Percentiles rank a stretch among this genome's conserved stretches.
These are phyloP conservation scores for Conus ventricosus DNA, from an alignment of 1,140 invertebrate species.

Conservation along the genomic window DNA sequence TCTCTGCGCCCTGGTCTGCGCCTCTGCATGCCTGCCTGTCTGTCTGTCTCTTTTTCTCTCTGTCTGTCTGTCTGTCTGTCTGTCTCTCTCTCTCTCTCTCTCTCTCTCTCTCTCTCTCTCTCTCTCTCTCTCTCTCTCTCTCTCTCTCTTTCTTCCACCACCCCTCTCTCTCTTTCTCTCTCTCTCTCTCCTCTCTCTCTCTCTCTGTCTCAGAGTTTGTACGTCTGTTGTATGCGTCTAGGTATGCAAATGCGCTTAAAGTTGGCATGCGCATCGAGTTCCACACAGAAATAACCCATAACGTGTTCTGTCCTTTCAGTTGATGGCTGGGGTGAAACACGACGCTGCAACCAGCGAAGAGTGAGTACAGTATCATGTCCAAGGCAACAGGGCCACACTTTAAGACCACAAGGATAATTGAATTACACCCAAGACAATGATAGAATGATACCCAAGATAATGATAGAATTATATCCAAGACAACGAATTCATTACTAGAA, in stretches of 20 bases:
- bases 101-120: not conserved
- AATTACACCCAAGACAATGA: too few relatives aligned
- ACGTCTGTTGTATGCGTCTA: not conserved
- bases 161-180: not conserved
- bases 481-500: too few relatives aligned
- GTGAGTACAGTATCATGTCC: not conserved
- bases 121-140: not conserved
- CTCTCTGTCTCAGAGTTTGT: not conserved
- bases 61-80: not conserved
- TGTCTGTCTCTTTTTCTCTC: not conserved
- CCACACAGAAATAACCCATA: not conserved
- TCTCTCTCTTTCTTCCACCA: not conserved
- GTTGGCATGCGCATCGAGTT: not conserved
- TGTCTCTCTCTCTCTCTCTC: not conserved
- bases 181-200: not conserved
- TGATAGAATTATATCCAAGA: too few relatives aligned
- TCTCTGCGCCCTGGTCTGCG: not conserved
- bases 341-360: not conserved
- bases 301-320: not conserved
- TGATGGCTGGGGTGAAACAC: slow-evolving; percentile 5
- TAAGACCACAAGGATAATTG: too few relatives aligned
- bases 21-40: not conserved
- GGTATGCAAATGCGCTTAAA: not conserved
- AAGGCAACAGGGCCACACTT: too few relatives aligned
- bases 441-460: too few relatives aligned